These are phyloP conservation scores for Pyrgilauda ruficollis DNA, from an alignment of 2,113 vertebrate species.

Conservation along the genomic window DNA sequence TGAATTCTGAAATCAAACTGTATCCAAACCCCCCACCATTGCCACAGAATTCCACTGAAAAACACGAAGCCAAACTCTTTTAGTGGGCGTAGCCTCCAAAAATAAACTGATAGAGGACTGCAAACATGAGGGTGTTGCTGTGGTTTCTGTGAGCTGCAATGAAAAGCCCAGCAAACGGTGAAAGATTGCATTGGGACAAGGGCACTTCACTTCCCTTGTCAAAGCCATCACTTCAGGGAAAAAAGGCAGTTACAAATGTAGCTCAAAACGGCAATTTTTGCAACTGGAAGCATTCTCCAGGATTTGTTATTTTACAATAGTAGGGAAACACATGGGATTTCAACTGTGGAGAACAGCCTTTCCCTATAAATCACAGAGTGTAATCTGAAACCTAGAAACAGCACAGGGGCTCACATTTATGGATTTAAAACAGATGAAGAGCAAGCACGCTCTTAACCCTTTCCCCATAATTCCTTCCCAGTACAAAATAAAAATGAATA, in stretches of 20 bases:
- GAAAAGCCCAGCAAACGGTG: not conserved
- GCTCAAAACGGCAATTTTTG: slow-evolving; percentile 13
- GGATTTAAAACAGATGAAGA: slow-evolving; percentile 68
- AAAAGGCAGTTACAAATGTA: not conserved
- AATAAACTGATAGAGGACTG: not conserved
- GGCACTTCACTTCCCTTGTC: not conserved
- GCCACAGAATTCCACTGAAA: not conserved
- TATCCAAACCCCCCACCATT: not conserved
- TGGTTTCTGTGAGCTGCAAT: not conserved
- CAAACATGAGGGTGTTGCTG: not conserved
- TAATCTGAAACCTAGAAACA: slow-evolving; percentile 65
- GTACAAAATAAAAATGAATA: slow-evolving; percentile 10
- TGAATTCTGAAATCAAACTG: not conserved
- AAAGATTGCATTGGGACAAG: not conserved
- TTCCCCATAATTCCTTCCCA: slow-evolving; percentile 37
- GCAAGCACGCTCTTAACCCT: slow-evolving; percentile 52
- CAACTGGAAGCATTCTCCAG: slow-evolving; percentile 36
- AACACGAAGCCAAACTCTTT: not conserved
- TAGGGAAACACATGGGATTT: slow-evolving; percentile 59
- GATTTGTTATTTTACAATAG: slow-evolving; percentile 59
- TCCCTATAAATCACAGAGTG: slow-evolving; percentile 62
- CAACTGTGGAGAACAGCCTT: slow-evolving; percentile 50
- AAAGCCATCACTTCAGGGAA: not conserved
- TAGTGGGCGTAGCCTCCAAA: slow-evolving; percentile 5
- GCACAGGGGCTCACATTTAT: slow-evolving; percentile 57